These are phyloP conservation scores for Portunus trituberculatus DNA, from an alignment of 1,140 invertebrate genomes.

Conservation along the genomic window DNA sequence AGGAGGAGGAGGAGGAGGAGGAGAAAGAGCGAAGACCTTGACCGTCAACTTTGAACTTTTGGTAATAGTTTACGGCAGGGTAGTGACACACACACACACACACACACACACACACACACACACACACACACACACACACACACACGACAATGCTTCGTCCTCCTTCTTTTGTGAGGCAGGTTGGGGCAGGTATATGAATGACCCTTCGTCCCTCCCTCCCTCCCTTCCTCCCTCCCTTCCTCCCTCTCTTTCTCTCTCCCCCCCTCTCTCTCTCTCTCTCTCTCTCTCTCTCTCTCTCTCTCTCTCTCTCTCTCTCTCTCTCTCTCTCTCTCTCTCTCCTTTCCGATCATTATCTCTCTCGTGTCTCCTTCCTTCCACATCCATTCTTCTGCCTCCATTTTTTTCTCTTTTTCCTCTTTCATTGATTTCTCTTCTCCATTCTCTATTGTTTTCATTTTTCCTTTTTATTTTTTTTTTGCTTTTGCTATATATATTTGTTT, in stretches of 20 bases:
- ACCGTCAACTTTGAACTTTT: too few species aligned
- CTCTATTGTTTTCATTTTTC: neutral
- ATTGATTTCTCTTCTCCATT: neutral
- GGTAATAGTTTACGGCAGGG: too few species aligned
- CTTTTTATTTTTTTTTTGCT: neutral
- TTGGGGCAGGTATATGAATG: too few species aligned
- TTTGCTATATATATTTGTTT: neutral
- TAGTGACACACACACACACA: too few species aligned
- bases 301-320: neutral
- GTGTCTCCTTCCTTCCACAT: neutral
- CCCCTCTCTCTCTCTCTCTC: neutral
- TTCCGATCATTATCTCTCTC: neutral
- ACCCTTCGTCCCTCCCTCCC: neutral
- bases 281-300: neutral
- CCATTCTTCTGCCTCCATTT: neutral
- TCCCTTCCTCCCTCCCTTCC: neutral
- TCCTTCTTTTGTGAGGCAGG: too few species aligned
- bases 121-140: too few species aligned
- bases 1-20: neutral
- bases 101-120: too few species aligned
- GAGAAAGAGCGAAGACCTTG: too few species aligned
- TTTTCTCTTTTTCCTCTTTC: neutral
- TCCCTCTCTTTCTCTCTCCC: slow-evolving; percentile 17
- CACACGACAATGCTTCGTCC: too few species aligned
- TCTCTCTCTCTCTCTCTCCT: neutral